phyloP scores from a whole-genome alignment of 2,113 vertebrate genomes.

The Cnemophilus loriae region DNA sequence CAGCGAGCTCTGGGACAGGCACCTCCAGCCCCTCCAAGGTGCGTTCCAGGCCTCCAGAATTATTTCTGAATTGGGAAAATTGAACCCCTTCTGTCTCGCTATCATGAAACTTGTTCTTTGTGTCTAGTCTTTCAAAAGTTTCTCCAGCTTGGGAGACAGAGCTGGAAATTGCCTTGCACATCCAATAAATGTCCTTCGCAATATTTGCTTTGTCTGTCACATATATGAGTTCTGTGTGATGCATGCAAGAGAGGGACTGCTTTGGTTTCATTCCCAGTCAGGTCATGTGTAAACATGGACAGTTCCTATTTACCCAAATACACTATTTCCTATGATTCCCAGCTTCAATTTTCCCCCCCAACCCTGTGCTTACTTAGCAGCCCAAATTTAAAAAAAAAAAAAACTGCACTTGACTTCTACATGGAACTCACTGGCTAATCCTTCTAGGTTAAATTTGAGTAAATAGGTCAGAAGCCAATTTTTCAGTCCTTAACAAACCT shows the following conservation, averaged over 20 bases:
- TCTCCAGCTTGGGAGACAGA: not conserved
- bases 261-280: not conserved
- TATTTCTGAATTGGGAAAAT: not conserved
- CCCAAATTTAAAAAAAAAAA: too few species aligned
- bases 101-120: not conserved
- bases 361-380: not conserved
- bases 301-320: not conserved
- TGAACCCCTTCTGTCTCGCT: not conserved
- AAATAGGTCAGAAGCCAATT: not conserved
- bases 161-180: not conserved
- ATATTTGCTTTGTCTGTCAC: not conserved
- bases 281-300: not conserved
- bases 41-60: not conserved
- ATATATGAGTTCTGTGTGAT: not conserved
- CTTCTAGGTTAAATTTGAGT: not conserved
- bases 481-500: not conserved
- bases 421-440: not conserved
- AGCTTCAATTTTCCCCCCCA: not conserved
- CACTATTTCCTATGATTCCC: not conserved
- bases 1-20: not conserved
- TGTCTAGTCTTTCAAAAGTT: not conserved
- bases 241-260: not conserved
- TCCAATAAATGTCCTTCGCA: not conserved
- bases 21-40: not conserved
- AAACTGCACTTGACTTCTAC: not conserved